These are phyloP conservation scores for Crematogaster levior DNA, from an alignment of 2,888 invertebrate genomes.

Conservation along the genomic window DNA sequence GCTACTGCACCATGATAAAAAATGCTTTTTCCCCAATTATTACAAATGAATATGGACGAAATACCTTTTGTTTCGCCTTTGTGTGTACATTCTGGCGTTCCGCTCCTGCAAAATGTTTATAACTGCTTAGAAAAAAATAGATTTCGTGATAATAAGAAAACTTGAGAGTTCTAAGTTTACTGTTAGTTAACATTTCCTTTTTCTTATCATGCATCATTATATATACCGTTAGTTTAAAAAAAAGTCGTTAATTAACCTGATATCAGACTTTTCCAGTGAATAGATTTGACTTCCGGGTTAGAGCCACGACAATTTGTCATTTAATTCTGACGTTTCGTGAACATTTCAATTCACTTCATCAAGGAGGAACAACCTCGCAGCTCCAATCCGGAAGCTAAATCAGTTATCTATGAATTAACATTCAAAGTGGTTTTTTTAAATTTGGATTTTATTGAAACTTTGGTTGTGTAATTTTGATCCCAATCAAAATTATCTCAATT, in stretches of 20 bases:
- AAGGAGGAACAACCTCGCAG: too few relatives aligned
- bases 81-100: conserved; percentile 82
- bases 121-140: not conserved
- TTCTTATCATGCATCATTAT: not conserved
- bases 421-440: not conserved
- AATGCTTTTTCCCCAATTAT: conserved; percentile 19
- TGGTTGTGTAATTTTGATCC: not conserved
- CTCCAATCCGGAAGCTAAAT: too few relatives aligned
- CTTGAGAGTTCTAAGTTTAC: conserved; percentile 10
- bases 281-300: too few relatives aligned
- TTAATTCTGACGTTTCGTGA: too few relatives aligned
- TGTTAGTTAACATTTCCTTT: not conserved
- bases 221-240: not conserved
- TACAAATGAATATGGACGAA: conserved; percentile 19
- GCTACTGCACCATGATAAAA: conserved; percentile 58
- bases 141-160: not conserved
- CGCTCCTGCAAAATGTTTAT: conserved; percentile 80
- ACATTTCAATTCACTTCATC: too few relatives aligned
- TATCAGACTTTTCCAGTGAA: too few relatives aligned
- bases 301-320: too few relatives aligned
- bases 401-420: too few relatives aligned
- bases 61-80: conserved; percentile 86
- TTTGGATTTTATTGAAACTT: not conserved
- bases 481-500: not conserved
- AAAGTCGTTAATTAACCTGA: too few relatives aligned